Percentiles rank a stretch among this genome's conserved stretches.
These are phyloP conservation scores for Ecdyonurus torrentis DNA, from an alignment of 2,888 invertebrate species.

Conservation along the genomic window DNA sequence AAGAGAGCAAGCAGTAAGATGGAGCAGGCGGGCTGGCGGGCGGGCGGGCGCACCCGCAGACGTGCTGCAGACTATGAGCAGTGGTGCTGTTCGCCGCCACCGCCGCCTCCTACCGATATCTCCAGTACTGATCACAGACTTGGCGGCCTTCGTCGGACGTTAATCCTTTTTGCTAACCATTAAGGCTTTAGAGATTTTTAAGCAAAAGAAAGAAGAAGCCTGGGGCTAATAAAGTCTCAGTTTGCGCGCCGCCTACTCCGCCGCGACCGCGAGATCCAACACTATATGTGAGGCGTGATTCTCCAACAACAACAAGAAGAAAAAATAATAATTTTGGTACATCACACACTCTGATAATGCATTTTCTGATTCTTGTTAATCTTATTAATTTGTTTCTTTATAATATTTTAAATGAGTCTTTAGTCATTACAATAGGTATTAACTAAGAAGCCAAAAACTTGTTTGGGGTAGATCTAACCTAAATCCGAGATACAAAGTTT, in stretches of 20 bases:
- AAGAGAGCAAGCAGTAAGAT: background rate
- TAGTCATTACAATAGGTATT: too few species aligned
- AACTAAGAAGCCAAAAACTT: too few species aligned
- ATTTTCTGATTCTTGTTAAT: too few species aligned
- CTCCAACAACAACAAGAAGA: too few species aligned
- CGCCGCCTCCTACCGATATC: background rate
- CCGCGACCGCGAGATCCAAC: background rate
- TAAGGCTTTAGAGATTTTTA: background rate
- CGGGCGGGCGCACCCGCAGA: background rate
- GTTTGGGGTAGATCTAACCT: too few species aligned
- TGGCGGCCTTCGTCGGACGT: slow-evolving; percentile 1
- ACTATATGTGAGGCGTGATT: too few species aligned
- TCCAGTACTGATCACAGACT: slow-evolving; percentile 3
- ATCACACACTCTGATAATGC: too few species aligned
- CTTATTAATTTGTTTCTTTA: too few species aligned
- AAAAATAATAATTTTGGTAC: too few species aligned
- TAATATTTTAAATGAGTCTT: too few species aligned
- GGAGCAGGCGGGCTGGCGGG: too few species aligned
- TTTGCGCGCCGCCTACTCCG: background rate
- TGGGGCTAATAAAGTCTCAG: background rate
- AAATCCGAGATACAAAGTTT: too few species aligned
- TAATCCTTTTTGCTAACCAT: slow-evolving; percentile 4
- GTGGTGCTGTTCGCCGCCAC: background rate
- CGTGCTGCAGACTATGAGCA: background rate
- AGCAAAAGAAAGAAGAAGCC: background rate